Evolutionary conservation across 2,113 vertebrate genomes (phyloP).

Genomic region (Gavialis gangeticus): DNA sequence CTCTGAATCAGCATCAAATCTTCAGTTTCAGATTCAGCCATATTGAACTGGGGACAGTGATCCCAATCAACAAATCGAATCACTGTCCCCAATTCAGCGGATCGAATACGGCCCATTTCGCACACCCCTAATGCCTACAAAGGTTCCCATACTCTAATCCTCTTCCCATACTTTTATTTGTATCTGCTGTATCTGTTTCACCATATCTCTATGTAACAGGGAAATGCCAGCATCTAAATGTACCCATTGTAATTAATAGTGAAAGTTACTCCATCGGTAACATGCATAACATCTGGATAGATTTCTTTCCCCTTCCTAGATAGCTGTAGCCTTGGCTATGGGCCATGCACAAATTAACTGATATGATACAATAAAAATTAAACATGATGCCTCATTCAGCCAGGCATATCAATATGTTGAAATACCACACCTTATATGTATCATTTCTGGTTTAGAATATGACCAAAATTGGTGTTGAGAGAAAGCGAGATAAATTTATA

Average conservation of each 20-base stretch:
- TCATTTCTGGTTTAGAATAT: not conserved
- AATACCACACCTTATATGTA: not conserved
- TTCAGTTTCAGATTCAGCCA: too few relatives aligned
- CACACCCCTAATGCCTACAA: not conserved
- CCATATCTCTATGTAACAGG: not conserved
- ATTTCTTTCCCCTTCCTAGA: not conserved
- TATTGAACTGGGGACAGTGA: too few relatives aligned
- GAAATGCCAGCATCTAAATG: not conserved
- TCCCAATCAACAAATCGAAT: too few relatives aligned
- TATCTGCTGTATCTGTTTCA: not conserved
- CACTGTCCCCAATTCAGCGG: too few relatives aligned
- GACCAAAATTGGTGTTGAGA: not conserved
- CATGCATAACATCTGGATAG: not conserved
- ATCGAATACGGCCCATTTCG: too few relatives aligned
- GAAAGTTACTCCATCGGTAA: not conserved
- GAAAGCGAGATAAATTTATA: not conserved
- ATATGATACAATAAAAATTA: not conserved
- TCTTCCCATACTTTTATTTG: not conserved
- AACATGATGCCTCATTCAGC: not conserved
- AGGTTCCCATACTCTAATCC: not conserved
- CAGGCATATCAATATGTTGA: too few relatives aligned
- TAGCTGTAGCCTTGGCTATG: not conserved
- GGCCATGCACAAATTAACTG: not conserved
- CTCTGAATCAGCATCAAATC: too few relatives aligned
- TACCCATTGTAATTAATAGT: not conserved